Evolutionary conservation across 2,888 invertebrate genomes (phyloP).

Genomic region (Tuta absoluta): DNA sequence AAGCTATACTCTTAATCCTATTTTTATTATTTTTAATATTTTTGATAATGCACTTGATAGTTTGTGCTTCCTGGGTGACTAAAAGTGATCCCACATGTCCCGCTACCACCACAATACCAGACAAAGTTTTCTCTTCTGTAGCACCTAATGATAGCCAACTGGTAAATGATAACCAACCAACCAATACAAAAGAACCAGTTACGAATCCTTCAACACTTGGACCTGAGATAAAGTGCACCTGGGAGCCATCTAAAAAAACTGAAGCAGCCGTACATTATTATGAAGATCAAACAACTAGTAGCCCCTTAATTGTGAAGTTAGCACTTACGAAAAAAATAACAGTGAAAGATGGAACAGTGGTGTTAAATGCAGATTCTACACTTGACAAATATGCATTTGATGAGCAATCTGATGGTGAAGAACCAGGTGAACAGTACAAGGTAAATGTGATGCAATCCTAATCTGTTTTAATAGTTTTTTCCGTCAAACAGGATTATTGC

Average conservation of each 20-base stretch:
- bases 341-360: background rate
- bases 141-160: background rate
- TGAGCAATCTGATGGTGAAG: slow-evolving; percentile 43
- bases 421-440: slow-evolving; percentile 31
- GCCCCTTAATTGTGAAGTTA: background rate
- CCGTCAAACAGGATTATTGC: too few relatives aligned
- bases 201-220: slow-evolving; percentile 31
- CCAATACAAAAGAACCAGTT: background rate
- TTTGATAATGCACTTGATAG: slow-evolving; percentile 58
- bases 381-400: slow-evolving; percentile 20
- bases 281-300: slow-evolving; percentile 31
- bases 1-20: slow-evolving; percentile 51
- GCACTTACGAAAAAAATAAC: background rate
- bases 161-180: background rate
- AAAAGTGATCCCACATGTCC: background rate
- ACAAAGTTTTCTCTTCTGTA: background rate
- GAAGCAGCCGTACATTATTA: slow-evolving; percentile 49
- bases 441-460: slow-evolving; percentile 1
- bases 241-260: slow-evolving; percentile 60
- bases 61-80: slow-evolving; percentile 42
- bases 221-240: slow-evolving; percentile 53
- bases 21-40: slow-evolving; percentile 56
- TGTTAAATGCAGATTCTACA: background rate
- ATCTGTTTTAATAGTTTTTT: too few relatives aligned
- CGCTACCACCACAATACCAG: too few relatives aligned